Percentiles rank a stretch among this genome's conserved stretches.
Evolutionary conservation across 2,113 vertebrate genomes (phyloP).

Genomic region (Phoenicopterus ruber): DNA sequence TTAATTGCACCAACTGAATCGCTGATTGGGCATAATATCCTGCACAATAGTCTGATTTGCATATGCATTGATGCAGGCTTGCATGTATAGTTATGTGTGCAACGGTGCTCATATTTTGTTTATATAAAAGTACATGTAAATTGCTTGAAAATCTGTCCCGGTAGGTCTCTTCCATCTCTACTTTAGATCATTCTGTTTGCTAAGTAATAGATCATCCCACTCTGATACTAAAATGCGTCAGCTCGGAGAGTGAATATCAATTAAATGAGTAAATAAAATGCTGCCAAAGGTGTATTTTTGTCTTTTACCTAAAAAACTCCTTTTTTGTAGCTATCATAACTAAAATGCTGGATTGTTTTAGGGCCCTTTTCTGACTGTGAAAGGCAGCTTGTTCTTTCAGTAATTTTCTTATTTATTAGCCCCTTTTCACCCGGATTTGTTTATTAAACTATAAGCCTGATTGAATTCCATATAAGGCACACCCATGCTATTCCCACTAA

Average conservation of each 20-base stretch:
- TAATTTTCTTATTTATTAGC: background rate
- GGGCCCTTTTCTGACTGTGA: background rate
- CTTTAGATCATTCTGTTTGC: conserved; percentile 41
- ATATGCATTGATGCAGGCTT: conserved; percentile 1
- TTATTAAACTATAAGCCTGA: background rate
- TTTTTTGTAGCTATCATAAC: background rate
- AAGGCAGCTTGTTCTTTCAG: background rate
- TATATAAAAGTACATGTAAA: conserved; percentile 25
- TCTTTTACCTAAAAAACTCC: background rate
- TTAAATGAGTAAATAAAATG: conserved; percentile 56
- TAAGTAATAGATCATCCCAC: conserved; percentile 44
- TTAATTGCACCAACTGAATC: conserved; percentile 49
- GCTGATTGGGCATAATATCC: conserved; percentile 35
- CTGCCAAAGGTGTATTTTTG: conserved; percentile 37
- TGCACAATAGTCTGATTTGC: conserved; percentile 43
- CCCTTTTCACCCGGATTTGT: background rate
- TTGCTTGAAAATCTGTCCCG: conserved; percentile 46
- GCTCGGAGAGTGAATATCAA: conserved; percentile 24
- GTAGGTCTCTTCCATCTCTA: conserved; percentile 35
- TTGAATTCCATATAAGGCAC: background rate
- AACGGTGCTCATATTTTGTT: conserved; percentile 5
- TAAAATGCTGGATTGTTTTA: background rate
- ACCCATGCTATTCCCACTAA: background rate
- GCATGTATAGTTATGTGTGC: conserved; percentile 26
- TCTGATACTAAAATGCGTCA: background rate